Percentiles rank a stretch among this genome's conserved stretches.
Evolutionary conservation across 2,888 invertebrate genomes (phyloP).

Genomic region (Sclerodermus sp.): DNA sequence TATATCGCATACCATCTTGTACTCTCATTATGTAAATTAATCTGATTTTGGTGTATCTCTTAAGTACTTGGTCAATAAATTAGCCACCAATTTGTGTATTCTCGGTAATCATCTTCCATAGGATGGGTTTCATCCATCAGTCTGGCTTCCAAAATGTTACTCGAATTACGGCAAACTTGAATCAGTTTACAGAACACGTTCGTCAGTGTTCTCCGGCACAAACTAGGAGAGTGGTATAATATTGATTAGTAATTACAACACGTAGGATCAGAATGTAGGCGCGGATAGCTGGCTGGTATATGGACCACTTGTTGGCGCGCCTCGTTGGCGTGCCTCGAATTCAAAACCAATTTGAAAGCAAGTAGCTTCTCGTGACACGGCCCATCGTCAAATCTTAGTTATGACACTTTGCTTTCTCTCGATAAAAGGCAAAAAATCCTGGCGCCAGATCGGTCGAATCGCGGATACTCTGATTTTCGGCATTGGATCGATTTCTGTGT

Average conservation of each 20-base stretch:
- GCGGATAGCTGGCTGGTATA: constrained; percentile 44
- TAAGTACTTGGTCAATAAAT: no score
- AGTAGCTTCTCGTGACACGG: constrained; percentile 20
- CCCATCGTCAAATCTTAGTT: constrained; percentile 6
- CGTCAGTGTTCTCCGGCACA: constrained; percentile 25
- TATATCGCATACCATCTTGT: not conserved
- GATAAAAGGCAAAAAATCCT: no score
- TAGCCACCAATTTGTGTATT: no score
- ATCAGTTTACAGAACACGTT: constrained; percentile 34
- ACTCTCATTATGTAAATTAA: no score
- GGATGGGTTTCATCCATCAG: no score
- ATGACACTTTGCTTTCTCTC: no score
- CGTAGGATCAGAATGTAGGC: constrained; percentile 47
- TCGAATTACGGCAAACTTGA: constrained; percentile 15
- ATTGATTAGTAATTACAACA: constrained; percentile 53
- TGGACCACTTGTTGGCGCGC: constrained; percentile 53
- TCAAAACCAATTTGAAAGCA: constrained; percentile 34
- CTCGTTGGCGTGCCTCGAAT: constrained; percentile 46
- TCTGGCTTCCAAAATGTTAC: constrained; percentile 2
- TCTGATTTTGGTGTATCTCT: no score
- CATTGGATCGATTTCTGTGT: no score
- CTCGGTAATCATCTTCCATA: no score
- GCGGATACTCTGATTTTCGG: no score
- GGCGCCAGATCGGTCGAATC: no score
- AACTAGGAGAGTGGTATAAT: constrained; percentile 28